phyloP scores from a whole-genome alignment of 2,888 invertebrate species.

The Caenorhabditis macrosperma region DNA sequence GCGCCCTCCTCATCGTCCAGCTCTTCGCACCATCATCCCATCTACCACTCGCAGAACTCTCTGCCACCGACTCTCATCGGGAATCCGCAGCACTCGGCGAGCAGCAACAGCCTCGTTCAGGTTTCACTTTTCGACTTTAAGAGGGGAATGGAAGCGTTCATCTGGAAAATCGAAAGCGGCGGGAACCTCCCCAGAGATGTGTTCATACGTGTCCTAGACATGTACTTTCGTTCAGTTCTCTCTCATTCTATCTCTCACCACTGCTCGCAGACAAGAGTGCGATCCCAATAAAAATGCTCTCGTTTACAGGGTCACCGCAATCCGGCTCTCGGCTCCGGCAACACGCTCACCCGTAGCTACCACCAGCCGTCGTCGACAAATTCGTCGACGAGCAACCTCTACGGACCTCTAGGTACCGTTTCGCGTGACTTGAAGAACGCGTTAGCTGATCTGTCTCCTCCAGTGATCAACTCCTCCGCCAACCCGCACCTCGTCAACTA shows the following conservation, averaged over 20 bases:
- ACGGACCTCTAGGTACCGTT: constrained; percentile 46
- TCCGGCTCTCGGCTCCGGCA: constrained; percentile 47
- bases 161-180: not conserved
- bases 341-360: constrained; percentile 57
- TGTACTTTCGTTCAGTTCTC: constrained; percentile 5
- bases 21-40: constrained; percentile 32
- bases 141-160: not conserved
- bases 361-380: constrained; percentile 58
- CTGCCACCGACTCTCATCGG: constrained; percentile 44
- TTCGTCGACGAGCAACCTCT: constrained; percentile 54
- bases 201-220: not conserved
- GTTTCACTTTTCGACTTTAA: constrained; percentile 4
- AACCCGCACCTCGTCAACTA: constrained; percentile 52
- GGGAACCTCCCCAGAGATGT: no score
- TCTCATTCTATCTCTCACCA: not conserved
- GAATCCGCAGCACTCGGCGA: constrained; percentile 46
- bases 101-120: constrained; percentile 54
- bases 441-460: constrained; percentile 34
- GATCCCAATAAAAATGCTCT: no score
- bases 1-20: constrained; percentile 46
- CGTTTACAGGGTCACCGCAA: constrained; percentile 56
- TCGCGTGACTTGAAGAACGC: constrained; percentile 39
- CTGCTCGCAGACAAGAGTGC: no score
- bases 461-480: constrained; percentile 43
- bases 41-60: constrained; percentile 47